Percentiles rank a stretch among this genome's conserved stretches.
Conservation (phyloP, 2,797 vertebrate genomes). For the Petrocephalus sullivani region DNA sequence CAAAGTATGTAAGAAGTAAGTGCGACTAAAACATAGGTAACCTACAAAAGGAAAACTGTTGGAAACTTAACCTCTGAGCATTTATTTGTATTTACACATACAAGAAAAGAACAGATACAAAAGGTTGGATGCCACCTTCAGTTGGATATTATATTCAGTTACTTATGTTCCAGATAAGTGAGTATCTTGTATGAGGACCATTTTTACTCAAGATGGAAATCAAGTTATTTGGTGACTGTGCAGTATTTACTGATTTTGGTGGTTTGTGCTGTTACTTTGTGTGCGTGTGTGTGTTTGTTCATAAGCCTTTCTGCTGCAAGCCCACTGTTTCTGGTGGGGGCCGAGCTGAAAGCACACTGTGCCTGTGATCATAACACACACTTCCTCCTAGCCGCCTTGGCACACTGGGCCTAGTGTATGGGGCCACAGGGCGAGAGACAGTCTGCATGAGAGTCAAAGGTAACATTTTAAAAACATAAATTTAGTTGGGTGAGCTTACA, state of each 20-base stretch:
- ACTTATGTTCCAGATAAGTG: not conserved
- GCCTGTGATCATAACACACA: conserved; percentile 53
- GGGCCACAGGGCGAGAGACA: conserved; percentile 63
- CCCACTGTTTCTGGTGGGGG: not conserved
- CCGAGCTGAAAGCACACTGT: conserved; percentile 25
- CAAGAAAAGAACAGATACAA: not conserved
- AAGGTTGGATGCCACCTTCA: not conserved
- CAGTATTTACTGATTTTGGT: not conserved
- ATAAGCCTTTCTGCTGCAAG: not conserved
- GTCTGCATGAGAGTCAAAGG: conserved; percentile 57
- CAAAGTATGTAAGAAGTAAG: not conserved
- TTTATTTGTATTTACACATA: conserved; percentile 3
- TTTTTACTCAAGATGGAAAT: not conserved
- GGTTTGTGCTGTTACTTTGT: not conserved
- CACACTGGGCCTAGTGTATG: conserved; percentile 58
- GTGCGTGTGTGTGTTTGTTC: not conserved
- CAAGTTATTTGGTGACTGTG: not conserved
- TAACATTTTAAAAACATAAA: conserved; percentile 70
- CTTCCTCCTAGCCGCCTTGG: conserved; percentile 52
- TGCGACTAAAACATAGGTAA: not conserved
- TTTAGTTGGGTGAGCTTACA: conserved; percentile 46
- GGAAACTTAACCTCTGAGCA: not conserved
- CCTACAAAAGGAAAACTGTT: not conserved
- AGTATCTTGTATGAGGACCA: not conserved
- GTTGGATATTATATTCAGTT: not conserved